These are phyloP conservation scores for Gibbula magus DNA, from an alignment of 2,888 invertebrate species.

Conservation along the genomic window DNA sequence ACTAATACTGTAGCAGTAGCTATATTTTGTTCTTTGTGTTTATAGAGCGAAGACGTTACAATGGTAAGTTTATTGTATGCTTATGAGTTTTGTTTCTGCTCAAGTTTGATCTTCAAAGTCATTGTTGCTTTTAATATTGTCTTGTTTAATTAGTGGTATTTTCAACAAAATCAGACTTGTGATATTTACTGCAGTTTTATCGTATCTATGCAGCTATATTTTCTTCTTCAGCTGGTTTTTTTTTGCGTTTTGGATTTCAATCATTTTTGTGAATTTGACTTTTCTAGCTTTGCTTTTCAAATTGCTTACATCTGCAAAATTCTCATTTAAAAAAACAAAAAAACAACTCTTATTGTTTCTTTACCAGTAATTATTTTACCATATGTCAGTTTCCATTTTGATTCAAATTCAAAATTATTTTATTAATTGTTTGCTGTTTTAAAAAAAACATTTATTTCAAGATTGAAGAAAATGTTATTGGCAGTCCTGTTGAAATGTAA, in stretches of 20 bases:
- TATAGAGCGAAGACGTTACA: slow-evolving; percentile 37
- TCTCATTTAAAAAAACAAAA: no score
- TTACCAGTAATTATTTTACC: no score
- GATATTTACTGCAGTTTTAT: background rate
- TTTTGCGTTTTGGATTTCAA: background rate
- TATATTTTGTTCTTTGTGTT: slow-evolving; percentile 19
- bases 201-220: background rate
- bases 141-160: background rate
- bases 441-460: background rate
- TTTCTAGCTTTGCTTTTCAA: background rate
- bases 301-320: background rate
- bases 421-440: no score
- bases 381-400: no score
- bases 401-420: no score
- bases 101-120: slow-evolving; percentile 6
- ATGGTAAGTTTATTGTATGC: slow-evolving; percentile 32
- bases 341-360: no score
- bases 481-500: no score
- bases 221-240: background rate
- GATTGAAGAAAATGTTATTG: background rate
- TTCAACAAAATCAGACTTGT: background rate
- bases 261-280: background rate
- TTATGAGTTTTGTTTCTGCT: background rate
- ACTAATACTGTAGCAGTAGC: slow-evolving; percentile 10
- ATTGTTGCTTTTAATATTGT: slow-evolving; percentile 10